phyloP scores from a whole-genome alignment of 2,797 vertebrate genomes.

The Eidolon dupreanum region DNA sequence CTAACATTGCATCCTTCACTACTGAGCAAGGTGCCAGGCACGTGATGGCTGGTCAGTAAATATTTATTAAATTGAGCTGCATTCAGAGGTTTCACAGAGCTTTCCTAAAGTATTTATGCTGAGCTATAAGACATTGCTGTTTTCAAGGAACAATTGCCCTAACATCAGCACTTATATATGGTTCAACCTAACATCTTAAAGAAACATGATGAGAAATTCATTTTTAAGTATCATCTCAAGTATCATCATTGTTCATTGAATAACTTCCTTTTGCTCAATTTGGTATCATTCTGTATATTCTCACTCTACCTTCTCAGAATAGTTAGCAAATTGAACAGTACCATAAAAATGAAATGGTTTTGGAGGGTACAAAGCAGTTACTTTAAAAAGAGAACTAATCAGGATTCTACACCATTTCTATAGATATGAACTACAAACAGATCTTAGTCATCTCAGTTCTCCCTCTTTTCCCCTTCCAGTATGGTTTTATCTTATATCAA shows the following conservation, averaged over 20 bases:
- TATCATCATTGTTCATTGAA: not conserved
- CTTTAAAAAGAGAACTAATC: slow-evolving; percentile 19
- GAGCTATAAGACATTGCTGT: not conserved
- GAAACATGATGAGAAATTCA: not conserved
- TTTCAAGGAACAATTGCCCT: not conserved
- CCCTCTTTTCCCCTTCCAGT: not conserved
- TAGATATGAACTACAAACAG: slow-evolving; percentile 34
- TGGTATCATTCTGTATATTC: not conserved
- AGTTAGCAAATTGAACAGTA: not conserved
- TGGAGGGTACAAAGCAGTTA: not conserved
- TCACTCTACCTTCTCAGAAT: not conserved
- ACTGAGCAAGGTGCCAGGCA: not conserved
- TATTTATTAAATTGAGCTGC: not conserved
- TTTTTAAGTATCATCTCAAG: not conserved
- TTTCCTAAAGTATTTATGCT: not conserved
- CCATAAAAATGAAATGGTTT: not conserved
- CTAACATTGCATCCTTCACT: not conserved
- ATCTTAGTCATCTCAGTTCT: not conserved
- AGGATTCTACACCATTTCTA: not conserved
- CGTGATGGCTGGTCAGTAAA: not conserved
- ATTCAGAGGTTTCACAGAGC: not conserved
- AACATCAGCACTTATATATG: not conserved
- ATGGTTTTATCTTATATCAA: slow-evolving; percentile 5
- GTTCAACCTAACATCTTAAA: slow-evolving; percentile 16
- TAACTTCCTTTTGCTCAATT: not conserved